Evolutionary conservation across 2,113 vertebrate species (phyloP).

Genomic region (Microcebus jonahi): DNA sequence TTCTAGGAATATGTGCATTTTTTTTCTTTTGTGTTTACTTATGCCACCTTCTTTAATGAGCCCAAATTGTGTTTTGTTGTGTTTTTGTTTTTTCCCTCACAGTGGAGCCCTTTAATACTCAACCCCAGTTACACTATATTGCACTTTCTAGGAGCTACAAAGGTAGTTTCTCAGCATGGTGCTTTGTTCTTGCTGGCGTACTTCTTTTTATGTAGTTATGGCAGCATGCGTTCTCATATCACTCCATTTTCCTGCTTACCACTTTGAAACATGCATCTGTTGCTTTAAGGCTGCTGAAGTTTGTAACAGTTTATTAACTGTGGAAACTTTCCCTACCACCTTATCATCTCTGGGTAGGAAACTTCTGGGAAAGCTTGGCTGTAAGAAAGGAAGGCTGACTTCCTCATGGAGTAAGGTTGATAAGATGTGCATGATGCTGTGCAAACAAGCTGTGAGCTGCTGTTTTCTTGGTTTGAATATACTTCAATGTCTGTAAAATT

Average conservation of each 20-base stretch:
- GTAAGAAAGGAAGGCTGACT: conserved; percentile 66
- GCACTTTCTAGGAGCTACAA: conserved; percentile 99
- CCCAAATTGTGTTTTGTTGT: conserved; percentile 63
- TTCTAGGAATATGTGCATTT: not conserved
- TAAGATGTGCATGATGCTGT: conserved; percentile 82
- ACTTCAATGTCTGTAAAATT: conserved; percentile 69
- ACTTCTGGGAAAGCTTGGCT: conserved; percentile 50
- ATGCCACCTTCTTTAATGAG: conserved; percentile 53
- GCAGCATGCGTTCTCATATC: conserved; percentile 79
- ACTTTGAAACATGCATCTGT: conserved; percentile 61
- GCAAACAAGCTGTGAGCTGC: conserved; percentile 54
- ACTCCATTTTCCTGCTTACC: conserved; percentile 76
- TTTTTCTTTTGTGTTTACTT: conserved; percentile 18
- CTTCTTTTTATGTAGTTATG: conserved; percentile 60
- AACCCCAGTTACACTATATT: conserved; percentile 99
- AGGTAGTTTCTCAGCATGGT: conserved; percentile 94
- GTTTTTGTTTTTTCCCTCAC: conserved; percentile 89
- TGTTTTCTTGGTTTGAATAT: conserved; percentile 54
- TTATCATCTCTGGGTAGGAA: conserved; percentile 69
- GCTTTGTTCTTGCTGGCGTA: conserved; percentile 83
- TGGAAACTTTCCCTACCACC: conserved; percentile 51
- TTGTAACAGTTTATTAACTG: conserved; percentile 41
- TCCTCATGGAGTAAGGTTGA: conserved; percentile 59
- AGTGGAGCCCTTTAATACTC: conserved; percentile 99
- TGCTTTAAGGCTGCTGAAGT: conserved; percentile 76